phyloP scores from a whole-genome alignment of 2,113 vertebrate species.

The Trinectes maculatus region DNA sequence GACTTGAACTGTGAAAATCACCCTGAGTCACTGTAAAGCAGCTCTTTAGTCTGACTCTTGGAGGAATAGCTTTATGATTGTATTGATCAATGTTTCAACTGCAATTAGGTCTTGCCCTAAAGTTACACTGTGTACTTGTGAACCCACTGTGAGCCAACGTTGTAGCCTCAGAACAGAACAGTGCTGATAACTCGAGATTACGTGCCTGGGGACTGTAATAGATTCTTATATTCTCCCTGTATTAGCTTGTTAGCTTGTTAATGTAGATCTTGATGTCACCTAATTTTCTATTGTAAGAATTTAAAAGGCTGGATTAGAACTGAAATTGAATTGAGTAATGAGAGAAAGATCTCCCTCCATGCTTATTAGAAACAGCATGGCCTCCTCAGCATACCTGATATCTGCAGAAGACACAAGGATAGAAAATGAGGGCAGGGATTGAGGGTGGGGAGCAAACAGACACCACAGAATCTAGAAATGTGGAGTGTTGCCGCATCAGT shows the following conservation, averaged over 20 bases:
- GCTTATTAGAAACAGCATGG: conserved; percentile 60
- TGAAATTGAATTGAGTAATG: too few relatives aligned
- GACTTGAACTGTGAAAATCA: conserved; percentile 2
- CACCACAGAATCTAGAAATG: too few relatives aligned
- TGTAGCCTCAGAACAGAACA: conserved; percentile 41
- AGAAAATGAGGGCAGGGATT: conserved; percentile 32
- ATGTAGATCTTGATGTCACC: background rate
- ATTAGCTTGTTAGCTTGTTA: background rate
- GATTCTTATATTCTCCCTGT: background rate
- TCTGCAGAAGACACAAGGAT: background rate
- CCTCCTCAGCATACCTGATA: conserved; percentile 17
- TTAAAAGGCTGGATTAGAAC: background rate
- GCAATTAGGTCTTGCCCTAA: conserved; percentile 48
- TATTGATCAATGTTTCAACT: conserved; percentile 62
- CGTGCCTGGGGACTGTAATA: background rate
- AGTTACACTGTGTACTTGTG: conserved; percentile 46
- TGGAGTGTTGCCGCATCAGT: conserved; percentile 18
- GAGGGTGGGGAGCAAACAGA: conserved; percentile 22
- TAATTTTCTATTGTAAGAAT: conserved; percentile 8
- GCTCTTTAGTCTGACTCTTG: conserved; percentile 12
- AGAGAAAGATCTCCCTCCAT: too few relatives aligned
- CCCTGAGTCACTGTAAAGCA: background rate
- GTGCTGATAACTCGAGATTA: background rate
- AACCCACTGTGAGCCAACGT: conserved; percentile 30
- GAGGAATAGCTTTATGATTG: conserved; percentile 48